A percentile compares a stretch with the other conserved stretches of the same genome.
Conservation (phyloP, 1,140 invertebrate species). For the Temnothorax curvispinosus region DNA sequence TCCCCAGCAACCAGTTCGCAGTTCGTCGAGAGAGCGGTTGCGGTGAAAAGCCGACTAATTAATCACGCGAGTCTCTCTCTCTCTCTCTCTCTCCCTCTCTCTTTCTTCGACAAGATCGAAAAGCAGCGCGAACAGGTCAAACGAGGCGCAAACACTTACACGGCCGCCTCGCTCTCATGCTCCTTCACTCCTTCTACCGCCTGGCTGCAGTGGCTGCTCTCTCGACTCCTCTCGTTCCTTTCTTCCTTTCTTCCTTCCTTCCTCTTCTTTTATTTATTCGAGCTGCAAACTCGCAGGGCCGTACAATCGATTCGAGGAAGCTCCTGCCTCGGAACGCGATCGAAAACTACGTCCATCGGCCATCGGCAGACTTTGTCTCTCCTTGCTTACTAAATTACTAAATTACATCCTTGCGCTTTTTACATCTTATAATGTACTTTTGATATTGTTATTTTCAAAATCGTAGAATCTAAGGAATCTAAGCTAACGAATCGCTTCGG, state of each 20-base stretch:
- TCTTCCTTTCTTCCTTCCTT: not conserved
- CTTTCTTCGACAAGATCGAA: slow-evolving; percentile 58
- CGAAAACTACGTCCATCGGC: not conserved
- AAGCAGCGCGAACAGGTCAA: slow-evolving; percentile 61
- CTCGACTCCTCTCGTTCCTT: not conserved
- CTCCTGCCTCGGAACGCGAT: not conserved
- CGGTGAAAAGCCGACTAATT: slow-evolving; percentile 61
- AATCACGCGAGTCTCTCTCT: slow-evolving; percentile 44
- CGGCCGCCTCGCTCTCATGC: slow-evolving; percentile 14
- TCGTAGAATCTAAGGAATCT: not conserved
- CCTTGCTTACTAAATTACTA: not conserved
- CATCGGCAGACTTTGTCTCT: not conserved
- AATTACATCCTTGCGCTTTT: not conserved
- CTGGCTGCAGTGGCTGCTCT: not conserved
- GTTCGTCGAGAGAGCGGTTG: slow-evolving; percentile 47
- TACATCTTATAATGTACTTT: not conserved
- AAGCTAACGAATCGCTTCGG: too few relatives aligned
- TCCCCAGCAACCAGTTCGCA: slow-evolving; percentile 66
- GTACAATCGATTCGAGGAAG: slow-evolving; percentile 35
- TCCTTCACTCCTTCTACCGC: not conserved
- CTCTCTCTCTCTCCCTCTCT: not conserved
- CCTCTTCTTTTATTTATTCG: slow-evolving; percentile 5
- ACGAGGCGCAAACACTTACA: slow-evolving; percentile 55
- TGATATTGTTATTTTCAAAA: not conserved
- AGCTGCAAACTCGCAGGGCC: slow-evolving; percentile 7